phyloP scores from a whole-genome alignment of 2,888 invertebrate genomes.

The Coelogynopora nodosa region DNA sequence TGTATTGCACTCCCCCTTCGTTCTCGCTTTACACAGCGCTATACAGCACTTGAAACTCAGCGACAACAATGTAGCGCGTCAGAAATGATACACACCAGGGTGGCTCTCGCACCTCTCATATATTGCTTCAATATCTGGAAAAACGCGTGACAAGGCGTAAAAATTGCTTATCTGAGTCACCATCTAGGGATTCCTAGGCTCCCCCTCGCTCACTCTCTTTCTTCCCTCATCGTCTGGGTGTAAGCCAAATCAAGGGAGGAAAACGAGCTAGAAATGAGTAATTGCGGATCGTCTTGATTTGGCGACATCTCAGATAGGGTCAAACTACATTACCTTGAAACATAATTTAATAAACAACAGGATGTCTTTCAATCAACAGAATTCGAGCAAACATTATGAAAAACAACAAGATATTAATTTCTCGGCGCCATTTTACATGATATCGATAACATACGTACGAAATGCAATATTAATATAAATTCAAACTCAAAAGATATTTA shows the following conservation, averaged over 20 bases:
- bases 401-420: too few species aligned
- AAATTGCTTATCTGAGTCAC: slow-evolving; percentile 19
- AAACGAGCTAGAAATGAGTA: neutral
- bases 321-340: neutral
- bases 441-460: too few species aligned
- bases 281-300: neutral
- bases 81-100: neutral
- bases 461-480: too few species aligned
- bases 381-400: too few species aligned
- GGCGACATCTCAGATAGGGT: neutral
- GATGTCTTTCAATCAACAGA: too few species aligned
- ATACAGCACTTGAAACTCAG: neutral
- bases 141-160: too few species aligned
- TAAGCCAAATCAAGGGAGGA: neutral
- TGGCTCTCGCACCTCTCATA: neutral
- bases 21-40: neutral
- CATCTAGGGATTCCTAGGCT: neutral
- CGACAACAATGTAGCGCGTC: neutral
- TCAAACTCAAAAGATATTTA: too few species aligned
- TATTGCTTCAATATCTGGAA: too few species aligned
- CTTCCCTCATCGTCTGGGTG: neutral
- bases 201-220: neutral
- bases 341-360: too few species aligned
- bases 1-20: neutral
- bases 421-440: too few species aligned